Base-by-base conservation (phyloP, 2,888 invertebrate species). In the Drosophila fulvimacula region DNA sequence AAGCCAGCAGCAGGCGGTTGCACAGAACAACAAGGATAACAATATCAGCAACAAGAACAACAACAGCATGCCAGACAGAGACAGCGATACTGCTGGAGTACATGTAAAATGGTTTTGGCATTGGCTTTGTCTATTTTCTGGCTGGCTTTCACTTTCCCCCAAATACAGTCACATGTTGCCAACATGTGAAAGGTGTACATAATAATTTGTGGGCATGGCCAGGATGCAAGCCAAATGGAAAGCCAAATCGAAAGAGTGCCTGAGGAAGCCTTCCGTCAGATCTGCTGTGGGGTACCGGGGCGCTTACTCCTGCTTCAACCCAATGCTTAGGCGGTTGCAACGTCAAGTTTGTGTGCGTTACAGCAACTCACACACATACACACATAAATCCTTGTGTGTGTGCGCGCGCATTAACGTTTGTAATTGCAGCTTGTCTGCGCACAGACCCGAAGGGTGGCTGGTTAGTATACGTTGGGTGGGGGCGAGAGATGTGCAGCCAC, bases 151-250 rank as follows among this genome's bases (percentile, higher is more conserved):
- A 86, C 87, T 88, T 84, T 84, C 60, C 76, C 78, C 53, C 68
- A 62, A 85, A 82, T 82, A 70, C 84, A 88, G 84, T 89, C 89
- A 88, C 88, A 85, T 86, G 88, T 82, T 82, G 81, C 70, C 81
- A 88, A 89, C 86, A 86, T 89, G 82, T 82, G 85, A 82, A 86
- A 87, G 89, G 88, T 89, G 85, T 84, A 85, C 89, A 89, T 80
- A 80, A 81, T 87, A 85, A 85, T 81, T 81, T 83, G 53, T 74
- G 69, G 69, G 69, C 52, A 30, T 15, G 69, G 46, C 56, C 17
- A 34, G 34, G 21, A 17, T 10, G 38, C 32, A 19, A 44, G 48
- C 52, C 57, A 32, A 36, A 46, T 44, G 44, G 36, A 56, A 13
- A 44, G 44, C 13, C 30, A 19, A 19, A 57, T 34, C 56, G 44